A percentile compares a stretch with the other conserved stretches of the same genome.
These are phyloP conservation scores for Anastatus disparis DNA, from an alignment of 1,140 invertebrate species.

Conservation along the genomic window DNA sequence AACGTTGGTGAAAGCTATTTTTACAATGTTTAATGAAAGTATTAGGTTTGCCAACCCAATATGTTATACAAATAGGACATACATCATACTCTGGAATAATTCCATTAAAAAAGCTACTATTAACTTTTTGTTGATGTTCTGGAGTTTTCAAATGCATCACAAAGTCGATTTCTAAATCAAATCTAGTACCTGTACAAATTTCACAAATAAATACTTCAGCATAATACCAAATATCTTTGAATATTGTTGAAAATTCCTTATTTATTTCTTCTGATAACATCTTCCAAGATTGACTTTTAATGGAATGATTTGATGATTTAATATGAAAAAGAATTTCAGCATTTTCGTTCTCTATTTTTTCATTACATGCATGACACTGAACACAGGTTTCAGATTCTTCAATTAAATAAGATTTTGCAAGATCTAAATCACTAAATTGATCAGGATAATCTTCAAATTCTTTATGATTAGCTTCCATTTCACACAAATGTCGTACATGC, in stretches of 20 bases:
- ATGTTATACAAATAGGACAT: conserved; percentile 46
- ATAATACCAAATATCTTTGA: conserved; percentile 40
- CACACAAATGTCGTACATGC: conserved; percentile 1
- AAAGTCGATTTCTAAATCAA: conserved; percentile 40
- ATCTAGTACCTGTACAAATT: conserved; percentile 32
- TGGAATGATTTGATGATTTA: not conserved
- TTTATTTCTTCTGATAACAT: not conserved
- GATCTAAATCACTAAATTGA: conserved; percentile 11
- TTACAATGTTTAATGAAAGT: conserved; percentile 43
- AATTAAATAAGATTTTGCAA: conserved; percentile 26
- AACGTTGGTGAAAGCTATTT: conserved; percentile 41
- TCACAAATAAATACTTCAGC: conserved; percentile 44
- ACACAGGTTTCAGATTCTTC: conserved; percentile 15
- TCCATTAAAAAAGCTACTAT: not conserved
- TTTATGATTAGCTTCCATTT: conserved; percentile 8
- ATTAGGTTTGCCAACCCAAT: conserved; percentile 42
- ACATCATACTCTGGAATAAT: conserved; percentile 40
- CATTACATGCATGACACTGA: conserved; percentile 34
- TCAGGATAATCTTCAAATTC: not conserved
- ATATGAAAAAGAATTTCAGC: conserved; percentile 6
- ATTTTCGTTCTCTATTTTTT: conserved; percentile 24
- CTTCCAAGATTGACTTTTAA: not conserved
- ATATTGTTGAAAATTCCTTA: conserved; percentile 13
- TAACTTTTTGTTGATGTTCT: conserved; percentile 19
- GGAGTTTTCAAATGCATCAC: conserved; percentile 38